A percentile compares a stretch with the other conserved stretches of the same genome.
phyloP scores from a whole-genome alignment of 2,113 vertebrate species.

The Petrocephalus zakoni region DNA sequence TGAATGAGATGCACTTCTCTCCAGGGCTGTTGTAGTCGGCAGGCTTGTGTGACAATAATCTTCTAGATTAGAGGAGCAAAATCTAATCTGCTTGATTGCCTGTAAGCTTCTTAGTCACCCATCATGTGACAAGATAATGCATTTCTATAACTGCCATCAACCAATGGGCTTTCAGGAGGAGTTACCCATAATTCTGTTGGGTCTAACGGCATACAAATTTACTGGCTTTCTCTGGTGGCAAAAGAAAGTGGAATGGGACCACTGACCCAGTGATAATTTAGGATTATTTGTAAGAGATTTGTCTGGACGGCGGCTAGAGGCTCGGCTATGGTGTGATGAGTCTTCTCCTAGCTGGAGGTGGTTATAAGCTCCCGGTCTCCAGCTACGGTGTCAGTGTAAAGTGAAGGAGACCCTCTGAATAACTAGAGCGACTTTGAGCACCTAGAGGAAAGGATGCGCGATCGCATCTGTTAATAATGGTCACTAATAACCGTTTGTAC shows the following conservation, averaged over 20 bases:
- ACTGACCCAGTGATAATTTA: not conserved
- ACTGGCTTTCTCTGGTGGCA: not conserved
- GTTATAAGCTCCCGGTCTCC: not conserved
- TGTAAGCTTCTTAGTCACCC: conserved; percentile 72
- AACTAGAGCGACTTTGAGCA: not conserved
- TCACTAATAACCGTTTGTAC: not conserved
- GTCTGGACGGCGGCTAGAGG: not conserved
- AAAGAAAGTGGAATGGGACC: not conserved
- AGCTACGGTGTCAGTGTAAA: not conserved
- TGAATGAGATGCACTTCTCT: conserved; percentile 42
- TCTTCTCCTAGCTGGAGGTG: not conserved
- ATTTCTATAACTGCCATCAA: conserved; percentile 49
- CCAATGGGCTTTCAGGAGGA: conserved; percentile 41
- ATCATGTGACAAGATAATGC: conserved; percentile 45
- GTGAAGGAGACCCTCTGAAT: not conserved
- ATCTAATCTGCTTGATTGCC: conserved; percentile 64
- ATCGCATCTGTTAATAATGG: not conserved
- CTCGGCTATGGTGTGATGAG: not conserved
- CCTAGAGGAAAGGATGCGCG: not conserved
- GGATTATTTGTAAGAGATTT: not conserved
- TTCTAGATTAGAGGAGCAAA: conserved; percentile 69
- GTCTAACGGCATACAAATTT: not conserved
- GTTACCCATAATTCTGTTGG: conserved; percentile 30
- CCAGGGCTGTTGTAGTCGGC: conserved; percentile 38
- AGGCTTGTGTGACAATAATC: conserved; percentile 58